phyloP scores from a whole-genome alignment of 2,888 invertebrate genomes.

The Pimpla rufipes region DNA sequence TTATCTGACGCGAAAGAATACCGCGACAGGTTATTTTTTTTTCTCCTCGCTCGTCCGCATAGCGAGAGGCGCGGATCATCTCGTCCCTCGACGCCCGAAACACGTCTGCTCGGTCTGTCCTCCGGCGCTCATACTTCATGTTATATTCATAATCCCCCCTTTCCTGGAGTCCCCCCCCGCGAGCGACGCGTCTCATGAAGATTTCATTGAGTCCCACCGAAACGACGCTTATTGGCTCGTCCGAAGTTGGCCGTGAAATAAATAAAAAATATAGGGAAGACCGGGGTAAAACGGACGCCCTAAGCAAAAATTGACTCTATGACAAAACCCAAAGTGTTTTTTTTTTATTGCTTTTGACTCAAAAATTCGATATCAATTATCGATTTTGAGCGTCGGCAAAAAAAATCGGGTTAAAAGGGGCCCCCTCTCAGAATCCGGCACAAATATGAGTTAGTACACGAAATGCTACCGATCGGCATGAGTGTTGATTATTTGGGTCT shows the following conservation, averaged over 20 bases:
- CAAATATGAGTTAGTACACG: no score
- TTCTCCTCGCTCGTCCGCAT: neutral
- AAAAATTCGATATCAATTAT: no score
- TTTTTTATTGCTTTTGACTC: no score
- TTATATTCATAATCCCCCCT: constrained; percentile 58
- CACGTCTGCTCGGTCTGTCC: constrained; percentile 40
- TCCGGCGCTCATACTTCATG: constrained; percentile 41
- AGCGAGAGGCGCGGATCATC: neutral
- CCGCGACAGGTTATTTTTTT: constrained; percentile 28
- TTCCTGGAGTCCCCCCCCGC: constrained; percentile 27
- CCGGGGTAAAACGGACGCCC: no score
- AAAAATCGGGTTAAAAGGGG: no score
- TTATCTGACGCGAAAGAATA: constrained; percentile 1
- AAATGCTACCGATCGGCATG: no score
- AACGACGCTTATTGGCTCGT: constrained; percentile 54
- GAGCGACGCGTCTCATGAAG: constrained; percentile 58
- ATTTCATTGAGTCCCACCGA: constrained; percentile 53
- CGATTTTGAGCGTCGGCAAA: no score
- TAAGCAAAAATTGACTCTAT: no score
- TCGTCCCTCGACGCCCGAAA: constrained; percentile 31
- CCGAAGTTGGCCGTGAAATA: constrained; percentile 32
- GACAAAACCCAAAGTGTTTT: no score
- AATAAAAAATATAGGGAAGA: no score
- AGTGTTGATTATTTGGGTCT: no score
- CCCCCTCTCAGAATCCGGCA: no score